Base-by-base conservation (phyloP, 64 coral and sea anemone species). In the Montipora efflorescens region DNA sequence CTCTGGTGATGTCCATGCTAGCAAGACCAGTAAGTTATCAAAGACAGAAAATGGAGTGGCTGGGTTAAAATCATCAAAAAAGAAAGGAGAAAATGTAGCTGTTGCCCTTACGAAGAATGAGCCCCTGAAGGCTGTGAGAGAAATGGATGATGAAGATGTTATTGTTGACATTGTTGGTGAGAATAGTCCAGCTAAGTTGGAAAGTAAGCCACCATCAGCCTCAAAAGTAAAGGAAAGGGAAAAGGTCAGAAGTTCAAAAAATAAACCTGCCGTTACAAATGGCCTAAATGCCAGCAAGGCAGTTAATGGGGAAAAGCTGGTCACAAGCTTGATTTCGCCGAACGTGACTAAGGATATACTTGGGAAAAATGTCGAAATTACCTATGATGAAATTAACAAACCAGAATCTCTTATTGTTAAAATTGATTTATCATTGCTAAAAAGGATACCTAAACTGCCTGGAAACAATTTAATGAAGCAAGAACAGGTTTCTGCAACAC, bases 341-440 rank as follows among this genome's bases (percentile, higher is more conserved):
- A 88, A 53, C 19, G 11, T 84, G 50, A 72, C 57, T 73, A 71
- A 73, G 47, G 77, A 93, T 45, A 45, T 85, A 3, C 75, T 76
- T 45, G 82, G 82, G 1, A 72, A 86, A 28, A 86, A 86, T 73
- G 93, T 78, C 61, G 90, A 96, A 52, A 74, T 95, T 14, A 74
- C 86, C 21, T 69, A 81, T 62, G 93, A 95, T 84, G 83, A 85
- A 15, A 89, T 96, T 8, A 92, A 91, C 46, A 90, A 87, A 73
- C 95, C 95, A 18, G 92, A 91, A 79, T 96, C 95, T 67, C 85
- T 99, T 67, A 93, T 99, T 49, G 98, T 99, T 9, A 99, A 94
- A 89, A 99, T 99, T 92, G 90, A 93, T 76, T 90, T 99, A 46
- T 86, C 95, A 4, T 61, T 99, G 50, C 75, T 99, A 6, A 94